Evolutionary conservation across 2,113 vertebrate genomes (phyloP).

Genomic region (Triplophysa dalaica): DNA sequence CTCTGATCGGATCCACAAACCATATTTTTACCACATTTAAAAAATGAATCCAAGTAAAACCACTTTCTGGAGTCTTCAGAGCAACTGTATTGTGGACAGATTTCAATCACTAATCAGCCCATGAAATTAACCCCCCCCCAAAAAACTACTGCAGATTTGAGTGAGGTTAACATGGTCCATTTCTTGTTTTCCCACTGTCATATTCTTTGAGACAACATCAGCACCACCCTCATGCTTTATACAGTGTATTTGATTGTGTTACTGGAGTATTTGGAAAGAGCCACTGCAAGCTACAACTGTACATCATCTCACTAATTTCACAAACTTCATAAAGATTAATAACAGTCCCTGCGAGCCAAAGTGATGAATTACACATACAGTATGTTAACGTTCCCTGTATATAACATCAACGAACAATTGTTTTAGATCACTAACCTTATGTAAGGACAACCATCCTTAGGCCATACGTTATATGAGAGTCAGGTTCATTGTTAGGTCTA

Average conservation of each 20-base stretch:
- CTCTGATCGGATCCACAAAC: background rate
- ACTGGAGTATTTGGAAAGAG: background rate
- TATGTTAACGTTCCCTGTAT: constrained; percentile 11
- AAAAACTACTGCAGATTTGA: constrained; percentile 5
- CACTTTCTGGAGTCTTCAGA: background rate
- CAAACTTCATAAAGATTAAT: constrained; percentile 21
- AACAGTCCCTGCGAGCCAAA: background rate
- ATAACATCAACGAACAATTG: background rate
- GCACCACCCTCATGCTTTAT: background rate
- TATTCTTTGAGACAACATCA: constrained; percentile 25
- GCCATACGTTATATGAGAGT: constrained; percentile 11
- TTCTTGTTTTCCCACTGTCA: constrained; percentile 24
- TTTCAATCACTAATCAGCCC: constrained; percentile 7
- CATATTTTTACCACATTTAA: background rate
- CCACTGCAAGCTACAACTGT: background rate
- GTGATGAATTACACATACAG: background rate
- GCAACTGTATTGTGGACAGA: constrained; percentile 21
- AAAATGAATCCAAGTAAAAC: constrained; percentile 20
- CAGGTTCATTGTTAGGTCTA: constrained; percentile 20
- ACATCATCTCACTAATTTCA: background rate
- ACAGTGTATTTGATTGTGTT: background rate
- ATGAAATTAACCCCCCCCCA: background rate
- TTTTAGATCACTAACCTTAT: constrained; percentile 19
- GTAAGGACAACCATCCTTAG: constrained; percentile 23
- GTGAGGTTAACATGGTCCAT: constrained; percentile 25